Base-by-base conservation (phyloP, 2,888 invertebrate species). In the Hoplodrina blanda region DNA sequence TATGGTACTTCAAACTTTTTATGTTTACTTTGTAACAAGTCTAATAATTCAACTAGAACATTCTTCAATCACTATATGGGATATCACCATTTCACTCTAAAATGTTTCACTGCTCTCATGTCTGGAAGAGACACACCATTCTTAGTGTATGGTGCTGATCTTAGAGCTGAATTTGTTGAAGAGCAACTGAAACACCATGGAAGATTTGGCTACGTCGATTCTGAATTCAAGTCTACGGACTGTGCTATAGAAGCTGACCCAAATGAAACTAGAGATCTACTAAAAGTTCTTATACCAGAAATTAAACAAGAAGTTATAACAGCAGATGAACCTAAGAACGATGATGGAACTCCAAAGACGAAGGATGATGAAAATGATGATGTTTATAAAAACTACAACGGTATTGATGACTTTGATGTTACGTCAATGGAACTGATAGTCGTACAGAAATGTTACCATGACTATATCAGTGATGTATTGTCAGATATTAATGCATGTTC, bases 21-120 rank as follows among this genome's bases (percentile, higher is more conserved):
- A 1, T 96, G 96, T 71, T 75, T 92, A 46, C 88, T 96, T 3
- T 96, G 96, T 76, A 89, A 90, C 0, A 95, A 94, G 82, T 74
- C 91, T 4, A 90, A 91, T 70, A 91, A 91, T 62, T 65, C 85
- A 19, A 80, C 87, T 2, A 84, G 88, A 13, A 90, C 89, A 52
- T 95, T 95, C 78, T 94, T 94, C 55, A 92, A 92, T 71, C 96
- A 96, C 76, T 96, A 91, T 67, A 94, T 96, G 92, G 93, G 95
- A 0, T 93, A 87, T 68, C 96, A 96, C 68, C 95, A 94, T 76
- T 93, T 95, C 54, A 95, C 96, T 8, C 82, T 96, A 0, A 96
- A 95, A 87, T 96, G 96, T 70, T 88, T 96, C n/a, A 86, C 94
- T 7, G 86, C 80, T 41, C 72, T 94, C 3, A 85, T 96, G 30